Evolutionary conservation across 35 echinoderm and acorn worm genomes (phyloP).

Genomic region (Eucidaris tribuloides): DNA sequence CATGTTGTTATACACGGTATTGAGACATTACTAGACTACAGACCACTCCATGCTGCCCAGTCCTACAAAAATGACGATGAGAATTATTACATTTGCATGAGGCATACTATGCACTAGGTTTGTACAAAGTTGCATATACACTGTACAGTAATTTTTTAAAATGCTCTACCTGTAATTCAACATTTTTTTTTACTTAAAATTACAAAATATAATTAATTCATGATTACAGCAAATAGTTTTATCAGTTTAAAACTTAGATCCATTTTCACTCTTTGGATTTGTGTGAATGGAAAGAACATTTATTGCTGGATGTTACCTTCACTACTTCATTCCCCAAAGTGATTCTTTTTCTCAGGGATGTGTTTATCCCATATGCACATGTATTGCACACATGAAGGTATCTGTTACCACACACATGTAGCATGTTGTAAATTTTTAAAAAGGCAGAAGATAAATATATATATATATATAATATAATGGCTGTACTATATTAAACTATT

Average conservation of each 20-base stretch:
- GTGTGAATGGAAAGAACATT: not conserved
- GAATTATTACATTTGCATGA: not conserved
- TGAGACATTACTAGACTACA: constrained; percentile 25
- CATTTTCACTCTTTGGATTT: not conserved
- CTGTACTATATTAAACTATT: too few relatives aligned
- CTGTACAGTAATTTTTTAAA: too few relatives aligned
- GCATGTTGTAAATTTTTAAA: not conserved
- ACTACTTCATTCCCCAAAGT: not conserved
- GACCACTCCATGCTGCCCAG: constrained; percentile 31
- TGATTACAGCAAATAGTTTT: too few relatives aligned
- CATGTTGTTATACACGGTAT: not conserved
- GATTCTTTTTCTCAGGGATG: not conserved
- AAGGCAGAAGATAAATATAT: too few relatives aligned
- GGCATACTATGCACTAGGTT: not conserved
- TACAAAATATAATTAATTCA: too few relatives aligned
- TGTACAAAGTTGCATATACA: not conserved
- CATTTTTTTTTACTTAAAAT: too few relatives aligned
- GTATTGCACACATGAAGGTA: not conserved
- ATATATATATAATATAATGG: too few relatives aligned
- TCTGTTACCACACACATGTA: not conserved
- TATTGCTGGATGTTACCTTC: not conserved
- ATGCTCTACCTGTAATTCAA: too few relatives aligned
- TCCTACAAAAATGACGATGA: not conserved
- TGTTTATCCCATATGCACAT: not conserved
- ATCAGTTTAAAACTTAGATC: not conserved